Evolutionary conservation across 2,113 vertebrate species (phyloP).

Genomic region (Leucoraja erinaceus): DNA sequence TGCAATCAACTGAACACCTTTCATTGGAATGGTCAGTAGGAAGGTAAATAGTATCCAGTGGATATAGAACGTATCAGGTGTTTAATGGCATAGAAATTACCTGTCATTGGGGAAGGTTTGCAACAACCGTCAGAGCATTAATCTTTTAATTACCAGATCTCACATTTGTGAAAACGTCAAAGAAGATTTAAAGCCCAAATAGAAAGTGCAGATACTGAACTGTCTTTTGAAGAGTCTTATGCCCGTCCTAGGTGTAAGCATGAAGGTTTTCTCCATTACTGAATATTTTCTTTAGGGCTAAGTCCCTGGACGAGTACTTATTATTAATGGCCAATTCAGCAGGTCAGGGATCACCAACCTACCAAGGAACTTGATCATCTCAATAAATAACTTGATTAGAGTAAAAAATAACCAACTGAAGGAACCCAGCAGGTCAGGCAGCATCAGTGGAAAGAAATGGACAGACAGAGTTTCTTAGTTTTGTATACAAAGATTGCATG

Average conservation of each 20-base stretch:
- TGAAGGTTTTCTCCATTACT: background rate
- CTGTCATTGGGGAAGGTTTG: background rate
- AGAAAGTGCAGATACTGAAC: background rate
- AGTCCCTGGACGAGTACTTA: background rate
- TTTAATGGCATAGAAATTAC: background rate
- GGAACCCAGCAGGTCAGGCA: too few species aligned
- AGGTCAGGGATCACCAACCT: too few species aligned
- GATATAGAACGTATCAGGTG: background rate
- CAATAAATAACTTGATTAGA: too few species aligned
- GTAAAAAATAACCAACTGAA: background rate
- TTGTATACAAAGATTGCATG: too few species aligned
- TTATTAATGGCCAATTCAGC: background rate
- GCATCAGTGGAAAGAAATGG: too few species aligned
- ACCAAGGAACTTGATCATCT: background rate
- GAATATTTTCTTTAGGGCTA: background rate
- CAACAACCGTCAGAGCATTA: background rate
- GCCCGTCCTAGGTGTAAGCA: background rate
- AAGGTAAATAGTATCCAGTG: background rate
- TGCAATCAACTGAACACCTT: background rate
- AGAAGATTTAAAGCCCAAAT: background rate
- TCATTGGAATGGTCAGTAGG: background rate
- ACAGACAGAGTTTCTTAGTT: too few species aligned
- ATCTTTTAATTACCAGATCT: background rate
- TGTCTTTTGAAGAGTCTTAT: background rate
- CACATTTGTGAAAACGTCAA: too few species aligned